Evolutionary conservation across 2,113 vertebrate species (phyloP).

Genomic region (Osmerus eperlanus): DNA sequence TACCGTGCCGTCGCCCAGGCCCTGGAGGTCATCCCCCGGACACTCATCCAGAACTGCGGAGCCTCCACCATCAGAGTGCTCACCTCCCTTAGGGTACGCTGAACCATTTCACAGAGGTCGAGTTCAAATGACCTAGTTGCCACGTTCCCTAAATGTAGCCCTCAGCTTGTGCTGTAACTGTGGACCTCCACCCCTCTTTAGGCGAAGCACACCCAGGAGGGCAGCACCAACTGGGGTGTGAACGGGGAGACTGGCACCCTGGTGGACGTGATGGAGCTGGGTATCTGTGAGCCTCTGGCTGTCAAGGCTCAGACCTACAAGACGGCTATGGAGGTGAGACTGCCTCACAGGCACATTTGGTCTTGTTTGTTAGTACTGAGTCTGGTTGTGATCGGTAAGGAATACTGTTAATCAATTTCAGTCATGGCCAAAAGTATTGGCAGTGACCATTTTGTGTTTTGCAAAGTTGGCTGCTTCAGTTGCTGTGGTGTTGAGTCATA

Average conservation of each 20-base stretch:
- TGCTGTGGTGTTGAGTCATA: too few species aligned
- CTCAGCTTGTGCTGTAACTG: not conserved
- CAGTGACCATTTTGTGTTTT: too few species aligned
- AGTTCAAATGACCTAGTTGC: too few species aligned
- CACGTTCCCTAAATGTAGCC: not conserved
- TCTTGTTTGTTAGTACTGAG: not conserved
- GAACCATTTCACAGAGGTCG: too few species aligned
- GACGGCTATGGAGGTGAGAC: constrained; percentile 80
- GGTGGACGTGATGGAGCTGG: constrained; percentile 81
- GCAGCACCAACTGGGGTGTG: constrained; percentile 81
- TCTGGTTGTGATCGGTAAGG: too few species aligned
- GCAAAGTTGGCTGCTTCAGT: too few species aligned
- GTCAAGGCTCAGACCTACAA: constrained; percentile 89
- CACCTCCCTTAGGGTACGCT: constrained; percentile 73
- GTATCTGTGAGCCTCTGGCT: constrained; percentile 83
- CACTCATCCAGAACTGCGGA: constrained; percentile 85
- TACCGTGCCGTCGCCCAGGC: constrained; percentile 83
- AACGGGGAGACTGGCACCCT: constrained; percentile 80
- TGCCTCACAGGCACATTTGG: not conserved
- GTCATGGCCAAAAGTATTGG: too few species aligned
- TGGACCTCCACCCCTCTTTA: constrained; percentile 31
- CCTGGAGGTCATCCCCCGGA: constrained; percentile 84
- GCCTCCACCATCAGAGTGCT: constrained; percentile 83
- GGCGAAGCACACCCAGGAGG: constrained; percentile 86
- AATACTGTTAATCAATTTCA: too few species aligned